These are phyloP conservation scores for Pectinophora gossypiella DNA, from an alignment of 1,140 invertebrate genomes.

Conservation along the genomic window DNA sequence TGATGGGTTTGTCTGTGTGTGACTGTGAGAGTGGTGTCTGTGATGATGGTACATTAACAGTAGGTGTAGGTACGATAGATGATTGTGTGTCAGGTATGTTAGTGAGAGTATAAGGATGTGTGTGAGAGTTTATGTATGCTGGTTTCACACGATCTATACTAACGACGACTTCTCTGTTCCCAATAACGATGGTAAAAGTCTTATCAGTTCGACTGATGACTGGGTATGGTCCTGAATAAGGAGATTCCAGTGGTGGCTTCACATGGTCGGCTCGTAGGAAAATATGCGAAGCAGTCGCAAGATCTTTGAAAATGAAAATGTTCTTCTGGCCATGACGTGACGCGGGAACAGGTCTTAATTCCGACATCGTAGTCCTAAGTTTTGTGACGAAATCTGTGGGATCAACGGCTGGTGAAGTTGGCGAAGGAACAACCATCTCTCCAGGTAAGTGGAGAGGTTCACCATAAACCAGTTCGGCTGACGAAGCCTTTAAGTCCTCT, in stretches of 20 bases:
- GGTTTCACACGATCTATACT: too few species aligned
- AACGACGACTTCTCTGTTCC: too few species aligned
- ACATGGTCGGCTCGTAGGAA: constrained; percentile 12
- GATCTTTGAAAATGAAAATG: constrained; percentile 9
- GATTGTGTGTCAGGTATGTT: too few species aligned
- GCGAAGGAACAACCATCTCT: background rate
- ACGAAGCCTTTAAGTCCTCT: constrained; percentile 20
- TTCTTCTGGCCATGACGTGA: background rate
- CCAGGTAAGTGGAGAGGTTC: constrained; percentile 11
- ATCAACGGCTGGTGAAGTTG: background rate
- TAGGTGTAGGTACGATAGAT: too few species aligned
- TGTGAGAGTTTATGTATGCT: too few species aligned
- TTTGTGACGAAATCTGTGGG: background rate
- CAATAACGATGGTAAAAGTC: too few species aligned
- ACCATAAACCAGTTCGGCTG: constrained; percentile 18
- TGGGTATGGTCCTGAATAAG: too few species aligned
- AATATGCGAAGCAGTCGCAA: constrained; percentile 3
- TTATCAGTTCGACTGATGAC: too few species aligned
- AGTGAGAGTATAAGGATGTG: too few species aligned
- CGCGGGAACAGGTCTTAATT: constrained; percentile 4
- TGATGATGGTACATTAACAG: too few species aligned
- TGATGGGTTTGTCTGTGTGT: too few species aligned
- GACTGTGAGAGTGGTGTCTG: too few species aligned
- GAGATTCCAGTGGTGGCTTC: constrained; percentile 3
- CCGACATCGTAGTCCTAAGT: constrained; percentile 5